Conservation (phyloP, 2,797 vertebrate species). For the Sebastes ruberrimus region DNA sequence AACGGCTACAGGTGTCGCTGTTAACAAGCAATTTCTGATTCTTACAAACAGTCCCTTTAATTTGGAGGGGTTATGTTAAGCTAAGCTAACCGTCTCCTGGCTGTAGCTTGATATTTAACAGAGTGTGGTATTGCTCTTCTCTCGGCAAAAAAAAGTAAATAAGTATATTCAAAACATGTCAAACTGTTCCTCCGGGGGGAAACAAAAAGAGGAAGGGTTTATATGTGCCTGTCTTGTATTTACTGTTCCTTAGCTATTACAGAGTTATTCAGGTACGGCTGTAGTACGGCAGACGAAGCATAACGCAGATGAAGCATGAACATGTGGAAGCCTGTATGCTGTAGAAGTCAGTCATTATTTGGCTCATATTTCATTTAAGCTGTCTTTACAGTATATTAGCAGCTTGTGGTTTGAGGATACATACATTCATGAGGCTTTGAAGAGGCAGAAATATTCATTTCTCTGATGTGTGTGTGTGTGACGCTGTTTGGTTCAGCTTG, state of each 20-base stretch:
- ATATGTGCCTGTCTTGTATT: background rate
- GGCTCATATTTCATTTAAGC: constrained; percentile 54
- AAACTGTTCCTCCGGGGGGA: background rate
- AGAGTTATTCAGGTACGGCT: background rate
- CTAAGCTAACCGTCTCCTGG: background rate
- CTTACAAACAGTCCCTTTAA: too few relatives aligned
- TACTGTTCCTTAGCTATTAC: background rate
- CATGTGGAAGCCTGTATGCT: constrained; percentile 26
- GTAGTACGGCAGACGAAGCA: constrained; percentile 4
- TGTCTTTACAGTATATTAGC: constrained; percentile 67
- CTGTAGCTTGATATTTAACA: background rate
- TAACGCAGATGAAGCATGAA: constrained; percentile 19
- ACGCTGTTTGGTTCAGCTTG: constrained; percentile 54
- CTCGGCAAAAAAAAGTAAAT: background rate
- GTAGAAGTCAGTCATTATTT: constrained; percentile 46
- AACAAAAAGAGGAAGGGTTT: background rate
- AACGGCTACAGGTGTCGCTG: too few relatives aligned
- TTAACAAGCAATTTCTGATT: too few relatives aligned
- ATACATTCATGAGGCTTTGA: constrained; percentile 65
- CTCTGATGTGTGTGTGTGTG: constrained; percentile 67
- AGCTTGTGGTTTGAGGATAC: constrained; percentile 64
- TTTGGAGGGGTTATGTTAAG: background rate
- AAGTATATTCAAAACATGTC: background rate
- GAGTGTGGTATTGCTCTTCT: background rate
- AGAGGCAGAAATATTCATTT: constrained; percentile 33